Conservation (phyloP, 2,797 vertebrate species). For the Amblyopsis hoosieri region DNA sequence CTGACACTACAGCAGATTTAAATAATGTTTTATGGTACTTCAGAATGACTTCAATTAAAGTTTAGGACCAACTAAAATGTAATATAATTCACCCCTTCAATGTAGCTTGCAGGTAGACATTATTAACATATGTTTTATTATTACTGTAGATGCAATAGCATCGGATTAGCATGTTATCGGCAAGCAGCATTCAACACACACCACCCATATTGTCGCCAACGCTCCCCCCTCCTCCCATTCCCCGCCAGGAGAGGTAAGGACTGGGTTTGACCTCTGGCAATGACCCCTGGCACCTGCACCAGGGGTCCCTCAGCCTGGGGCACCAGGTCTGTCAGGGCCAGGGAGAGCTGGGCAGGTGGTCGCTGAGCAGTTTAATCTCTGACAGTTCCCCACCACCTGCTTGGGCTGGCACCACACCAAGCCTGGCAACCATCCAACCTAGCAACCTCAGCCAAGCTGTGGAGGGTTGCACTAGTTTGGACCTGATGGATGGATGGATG, state of each 20-base stretch:
- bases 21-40: too few relatives aligned
- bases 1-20: too few relatives aligned
- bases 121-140: too few relatives aligned
- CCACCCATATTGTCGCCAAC: too few relatives aligned
- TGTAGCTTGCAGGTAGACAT: too few relatives aligned
- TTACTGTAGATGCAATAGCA: too few relatives aligned
- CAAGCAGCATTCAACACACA: too few relatives aligned
- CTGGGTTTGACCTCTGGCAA: constrained; percentile 41
- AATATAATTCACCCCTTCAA: too few relatives aligned
- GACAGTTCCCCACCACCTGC: constrained; percentile 73
- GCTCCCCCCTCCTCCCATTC: too few relatives aligned
- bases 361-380: constrained; percentile 70
- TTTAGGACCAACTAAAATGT: too few relatives aligned
- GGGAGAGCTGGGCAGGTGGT: constrained; percentile 53
- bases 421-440: constrained; percentile 51
- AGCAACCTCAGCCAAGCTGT: constrained; percentile 46
- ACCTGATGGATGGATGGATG: constrained; percentile 8
- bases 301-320: constrained; percentile 51
- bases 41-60: too few relatives aligned
- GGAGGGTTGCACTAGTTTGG: constrained; percentile 29
- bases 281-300: constrained; percentile 42
- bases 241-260: constrained; percentile 22
- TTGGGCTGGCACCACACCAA: constrained; percentile 62
- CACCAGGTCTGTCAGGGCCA: constrained; percentile 50
- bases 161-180: too few relatives aligned